phyloP scores from a whole-genome alignment of 2,113 vertebrate genomes.

The Azemiops feae region DNA sequence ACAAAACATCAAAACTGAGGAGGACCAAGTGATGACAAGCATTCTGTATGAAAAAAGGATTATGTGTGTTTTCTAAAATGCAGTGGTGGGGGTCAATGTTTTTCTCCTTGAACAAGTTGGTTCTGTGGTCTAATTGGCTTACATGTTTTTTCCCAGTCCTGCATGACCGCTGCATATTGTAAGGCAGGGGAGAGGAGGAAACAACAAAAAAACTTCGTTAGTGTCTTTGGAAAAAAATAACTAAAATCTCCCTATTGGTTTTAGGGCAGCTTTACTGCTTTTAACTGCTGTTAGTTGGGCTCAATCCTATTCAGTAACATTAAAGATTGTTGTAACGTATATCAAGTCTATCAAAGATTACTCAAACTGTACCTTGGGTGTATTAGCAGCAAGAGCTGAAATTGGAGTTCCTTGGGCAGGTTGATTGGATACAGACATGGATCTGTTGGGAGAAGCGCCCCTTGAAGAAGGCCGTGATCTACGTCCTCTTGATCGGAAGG shows the following conservation, averaged over 20 bases:
- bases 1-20: constrained; percentile 47
- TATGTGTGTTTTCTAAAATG: constrained; percentile 19
- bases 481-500: constrained; percentile 91
- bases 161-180: constrained; percentile 21
- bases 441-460: constrained; percentile 91
- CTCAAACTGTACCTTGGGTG: constrained; percentile 80
- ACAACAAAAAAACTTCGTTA: neutral
- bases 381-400: constrained; percentile 68
- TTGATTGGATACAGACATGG: constrained; percentile 84
- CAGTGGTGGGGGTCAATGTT: neutral
- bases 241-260: constrained; percentile 15
- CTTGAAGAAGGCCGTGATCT: constrained; percentile 91
- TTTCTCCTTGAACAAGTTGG: constrained; percentile 22
- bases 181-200: constrained; percentile 4
- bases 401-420: constrained; percentile 77
- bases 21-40: constrained; percentile 55
- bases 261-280: neutral
- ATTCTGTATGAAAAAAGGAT: constrained; percentile 21
- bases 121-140: constrained; percentile 15
- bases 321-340: neutral
- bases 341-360: neutral
- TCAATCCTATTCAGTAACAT: neutral
- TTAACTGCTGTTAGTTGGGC: neutral
- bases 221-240: constrained; percentile 8
- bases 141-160: neutral